A percentile compares a stretch with the other conserved stretches of the same genome.
phyloP scores from a whole-genome alignment of 2,888 invertebrate species.

The Noctua janthina region DNA sequence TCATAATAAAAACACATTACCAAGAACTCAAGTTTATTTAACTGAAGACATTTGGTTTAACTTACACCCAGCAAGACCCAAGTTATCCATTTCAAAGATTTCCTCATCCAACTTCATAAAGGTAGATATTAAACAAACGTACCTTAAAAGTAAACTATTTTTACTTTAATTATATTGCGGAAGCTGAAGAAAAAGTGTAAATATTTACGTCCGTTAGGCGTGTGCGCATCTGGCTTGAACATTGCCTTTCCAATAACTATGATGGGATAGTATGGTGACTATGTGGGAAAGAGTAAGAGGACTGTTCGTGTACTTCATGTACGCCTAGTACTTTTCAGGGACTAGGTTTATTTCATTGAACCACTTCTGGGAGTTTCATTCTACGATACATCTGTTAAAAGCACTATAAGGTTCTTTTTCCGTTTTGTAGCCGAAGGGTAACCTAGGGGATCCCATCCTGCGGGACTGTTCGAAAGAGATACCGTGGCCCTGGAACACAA shows the following conservation, averaged over 20 bases:
- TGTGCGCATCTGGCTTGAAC: constrained; percentile 71
- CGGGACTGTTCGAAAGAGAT: no score
- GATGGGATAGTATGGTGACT: constrained; percentile 55
- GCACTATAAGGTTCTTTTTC: no score
- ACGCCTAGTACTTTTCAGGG: neutral
- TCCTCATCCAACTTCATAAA: constrained; percentile 56
- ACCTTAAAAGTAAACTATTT: constrained; percentile 71
- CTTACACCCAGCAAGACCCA: neutral
- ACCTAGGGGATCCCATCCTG: no score
- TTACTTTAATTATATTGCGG: constrained; percentile 76
- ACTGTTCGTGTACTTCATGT: neutral
- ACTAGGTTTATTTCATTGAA: neutral
- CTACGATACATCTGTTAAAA: no score
- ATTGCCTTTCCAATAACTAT: constrained; percentile 68
- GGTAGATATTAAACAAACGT: constrained; percentile 54
- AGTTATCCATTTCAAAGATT: constrained; percentile 31
- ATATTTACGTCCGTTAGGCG: constrained; percentile 80
- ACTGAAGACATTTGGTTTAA: constrained; percentile 18
- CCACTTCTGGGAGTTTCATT: no score
- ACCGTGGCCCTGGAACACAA: no score
- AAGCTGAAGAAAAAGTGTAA: constrained; percentile 82
- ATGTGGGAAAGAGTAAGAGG: constrained; percentile 31
- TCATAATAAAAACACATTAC: constrained; percentile 43
- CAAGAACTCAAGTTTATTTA: constrained; percentile 42
- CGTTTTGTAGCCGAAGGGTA: no score